These are phyloP conservation scores for Callithrix jacchus DNA, from an alignment of 2,113 vertebrate genomes.

Conservation along the genomic window DNA sequence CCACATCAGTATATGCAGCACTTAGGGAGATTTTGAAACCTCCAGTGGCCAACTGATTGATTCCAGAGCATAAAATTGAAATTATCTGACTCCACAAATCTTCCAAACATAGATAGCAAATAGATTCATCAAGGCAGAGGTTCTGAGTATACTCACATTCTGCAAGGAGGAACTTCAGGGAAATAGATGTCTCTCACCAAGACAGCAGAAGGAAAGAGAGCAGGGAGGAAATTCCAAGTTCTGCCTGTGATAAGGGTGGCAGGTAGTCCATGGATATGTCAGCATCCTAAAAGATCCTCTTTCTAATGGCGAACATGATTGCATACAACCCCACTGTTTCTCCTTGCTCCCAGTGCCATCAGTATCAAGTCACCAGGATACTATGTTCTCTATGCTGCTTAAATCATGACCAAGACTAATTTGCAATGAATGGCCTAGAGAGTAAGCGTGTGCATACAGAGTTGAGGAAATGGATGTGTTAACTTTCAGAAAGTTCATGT, in stretches of 20 bases:
- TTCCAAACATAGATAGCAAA: neutral
- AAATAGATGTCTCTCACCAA: neutral
- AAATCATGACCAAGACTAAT: neutral
- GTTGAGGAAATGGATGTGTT: slow-evolving; percentile 20
- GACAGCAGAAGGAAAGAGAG: neutral
- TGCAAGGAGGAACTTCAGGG: neutral
- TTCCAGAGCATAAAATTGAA: neutral
- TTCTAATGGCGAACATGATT: neutral
- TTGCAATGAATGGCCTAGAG: neutral
- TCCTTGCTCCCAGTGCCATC: accelerated
- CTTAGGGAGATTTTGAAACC: neutral
- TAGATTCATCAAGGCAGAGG: neutral
- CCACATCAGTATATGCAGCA: neutral
- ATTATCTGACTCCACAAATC: neutral
- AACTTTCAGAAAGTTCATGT: slow-evolving; percentile 41
- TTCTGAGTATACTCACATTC: neutral
- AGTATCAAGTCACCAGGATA: neutral
- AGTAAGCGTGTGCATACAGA: neutral
- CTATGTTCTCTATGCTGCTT: neutral
- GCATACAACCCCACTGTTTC: neutral
- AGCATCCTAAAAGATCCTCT: neutral
- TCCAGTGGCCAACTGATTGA: neutral
- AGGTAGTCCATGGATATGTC: neutral
- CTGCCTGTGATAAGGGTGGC: neutral
- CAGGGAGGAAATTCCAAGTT: neutral